Evolutionary conservation across 92 coral and sea anemone genomes (phyloP).

Genomic region (Actinernus sp.): DNA sequence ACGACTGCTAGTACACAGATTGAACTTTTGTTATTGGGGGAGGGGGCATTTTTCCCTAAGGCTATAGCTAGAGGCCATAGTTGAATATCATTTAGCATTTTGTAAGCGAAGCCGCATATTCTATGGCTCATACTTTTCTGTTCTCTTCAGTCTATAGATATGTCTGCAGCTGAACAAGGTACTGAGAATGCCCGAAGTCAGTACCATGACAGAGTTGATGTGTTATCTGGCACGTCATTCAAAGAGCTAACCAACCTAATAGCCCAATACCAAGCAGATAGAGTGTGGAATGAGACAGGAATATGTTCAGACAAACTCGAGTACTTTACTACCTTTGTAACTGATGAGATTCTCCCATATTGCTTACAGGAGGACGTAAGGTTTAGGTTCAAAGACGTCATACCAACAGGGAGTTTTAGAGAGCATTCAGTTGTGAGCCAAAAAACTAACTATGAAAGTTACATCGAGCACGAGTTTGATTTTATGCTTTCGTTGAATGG

Average conservation of each 20-base stretch:
- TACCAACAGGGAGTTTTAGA: slow-evolving; percentile 20
- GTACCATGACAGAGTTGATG: slow-evolving; percentile 3
- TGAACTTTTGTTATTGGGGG: too few species aligned
- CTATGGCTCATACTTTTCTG: too few species aligned
- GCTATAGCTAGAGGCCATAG: too few species aligned
- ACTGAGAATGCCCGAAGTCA: too few species aligned
- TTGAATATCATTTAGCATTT: too few species aligned
- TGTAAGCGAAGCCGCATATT: too few species aligned
- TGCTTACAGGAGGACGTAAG: slow-evolving; percentile 1
- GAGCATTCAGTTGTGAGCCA: slow-evolving; percentile 16
- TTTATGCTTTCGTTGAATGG: slow-evolving; percentile 16
- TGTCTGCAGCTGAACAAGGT: too few species aligned
- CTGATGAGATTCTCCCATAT: slow-evolving; percentile 17
- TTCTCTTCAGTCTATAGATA: too few species aligned
- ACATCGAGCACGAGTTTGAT: slow-evolving; percentile 22
- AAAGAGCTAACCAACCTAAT: slow-evolving; percentile 10
- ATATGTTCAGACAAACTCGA: slow-evolving; percentile 8
- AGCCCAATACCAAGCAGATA: slow-evolving; percentile 21
- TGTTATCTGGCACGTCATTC: slow-evolving; percentile 13
- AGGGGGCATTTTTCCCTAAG: too few species aligned
- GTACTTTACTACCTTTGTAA: slow-evolving; percentile 10
- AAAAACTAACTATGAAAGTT: slow-evolving; percentile 12
- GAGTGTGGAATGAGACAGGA: slow-evolving; percentile 8
- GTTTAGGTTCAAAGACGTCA: slow-evolving; percentile 17
- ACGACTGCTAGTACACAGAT: too few species aligned